These are phyloP conservation scores for Oasisia sp. DNA, from an alignment of 2,888 invertebrate genomes.

Conservation along the genomic window DNA sequence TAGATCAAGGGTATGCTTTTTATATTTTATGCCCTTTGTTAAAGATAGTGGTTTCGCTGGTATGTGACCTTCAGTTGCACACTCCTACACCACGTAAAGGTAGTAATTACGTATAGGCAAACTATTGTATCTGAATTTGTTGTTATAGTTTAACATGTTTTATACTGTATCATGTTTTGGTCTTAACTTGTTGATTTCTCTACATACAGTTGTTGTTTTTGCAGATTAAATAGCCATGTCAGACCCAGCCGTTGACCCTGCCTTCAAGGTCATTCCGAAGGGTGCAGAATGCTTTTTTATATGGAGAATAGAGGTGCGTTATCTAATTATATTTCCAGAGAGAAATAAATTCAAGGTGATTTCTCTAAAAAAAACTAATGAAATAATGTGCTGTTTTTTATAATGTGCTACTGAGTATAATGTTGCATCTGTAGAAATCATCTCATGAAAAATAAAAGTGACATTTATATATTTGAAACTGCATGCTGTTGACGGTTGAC, in stretches of 20 bases:
- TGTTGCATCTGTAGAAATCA: constrained; percentile 20
- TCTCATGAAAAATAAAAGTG: background rate
- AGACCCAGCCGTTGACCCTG: constrained; percentile 65
- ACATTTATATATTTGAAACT: background rate
- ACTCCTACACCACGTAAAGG: no score
- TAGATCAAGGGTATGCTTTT: no score
- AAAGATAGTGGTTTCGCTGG: no score
- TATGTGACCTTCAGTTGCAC: no score
- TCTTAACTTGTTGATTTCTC: background rate
- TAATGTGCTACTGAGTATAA: background rate
- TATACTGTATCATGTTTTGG: background rate
- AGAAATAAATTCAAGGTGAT: background rate
- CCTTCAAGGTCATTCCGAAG: constrained; percentile 83
- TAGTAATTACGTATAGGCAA: no score
- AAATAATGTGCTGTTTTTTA: background rate
- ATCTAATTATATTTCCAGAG: background rate
- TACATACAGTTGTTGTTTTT: constrained; percentile 7
- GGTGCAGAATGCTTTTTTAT: constrained; percentile 83
- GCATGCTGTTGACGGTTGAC: no score
- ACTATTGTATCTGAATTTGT: background rate
- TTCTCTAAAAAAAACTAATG: background rate
- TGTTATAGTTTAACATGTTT: background rate
- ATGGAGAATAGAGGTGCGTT: constrained; percentile 86
- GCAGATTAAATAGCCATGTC: constrained; percentile 17
- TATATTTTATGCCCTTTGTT: no score